Evolutionary conservation across 2,888 invertebrate species (phyloP).

Genomic region (Pristionchus entomophagus): DNA sequence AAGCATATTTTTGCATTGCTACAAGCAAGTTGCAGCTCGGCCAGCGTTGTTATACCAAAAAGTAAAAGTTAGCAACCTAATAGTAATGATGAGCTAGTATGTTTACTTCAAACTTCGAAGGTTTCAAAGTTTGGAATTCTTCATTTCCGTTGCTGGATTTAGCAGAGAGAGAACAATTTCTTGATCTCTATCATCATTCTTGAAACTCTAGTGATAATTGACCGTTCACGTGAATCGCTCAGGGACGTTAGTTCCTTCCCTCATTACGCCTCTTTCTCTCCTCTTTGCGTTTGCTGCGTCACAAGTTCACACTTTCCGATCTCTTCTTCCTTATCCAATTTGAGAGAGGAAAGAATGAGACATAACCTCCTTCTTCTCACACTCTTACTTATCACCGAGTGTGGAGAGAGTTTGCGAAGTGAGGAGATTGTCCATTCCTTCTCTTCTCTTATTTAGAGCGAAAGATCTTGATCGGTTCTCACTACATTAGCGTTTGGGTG

Average conservation of each 20-base stretch:
- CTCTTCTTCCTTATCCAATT: neutral
- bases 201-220: too few relatives aligned
- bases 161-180: too few relatives aligned
- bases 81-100: too few relatives aligned
- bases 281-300: constrained; percentile 15
- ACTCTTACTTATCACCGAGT: neutral
- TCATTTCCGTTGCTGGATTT: too few relatives aligned
- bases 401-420: neutral
- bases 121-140: too few relatives aligned
- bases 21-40: too few relatives aligned
- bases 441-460: neutral
- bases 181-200: too few relatives aligned
- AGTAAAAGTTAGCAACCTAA: too few relatives aligned
- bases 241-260: neutral
- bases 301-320: constrained; percentile 26
- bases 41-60: too few relatives aligned
- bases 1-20: too few relatives aligned
- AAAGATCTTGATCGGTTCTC: constrained; percentile 26
- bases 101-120: too few relatives aligned
- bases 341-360: neutral
- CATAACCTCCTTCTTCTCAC: neutral
- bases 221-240: neutral
- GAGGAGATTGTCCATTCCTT: neutral
- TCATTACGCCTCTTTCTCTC: neutral
- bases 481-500: neutral